Base-by-base conservation (phyloP, 2,797 vertebrate species). In the Microctenopoma steveboyesi region DNA sequence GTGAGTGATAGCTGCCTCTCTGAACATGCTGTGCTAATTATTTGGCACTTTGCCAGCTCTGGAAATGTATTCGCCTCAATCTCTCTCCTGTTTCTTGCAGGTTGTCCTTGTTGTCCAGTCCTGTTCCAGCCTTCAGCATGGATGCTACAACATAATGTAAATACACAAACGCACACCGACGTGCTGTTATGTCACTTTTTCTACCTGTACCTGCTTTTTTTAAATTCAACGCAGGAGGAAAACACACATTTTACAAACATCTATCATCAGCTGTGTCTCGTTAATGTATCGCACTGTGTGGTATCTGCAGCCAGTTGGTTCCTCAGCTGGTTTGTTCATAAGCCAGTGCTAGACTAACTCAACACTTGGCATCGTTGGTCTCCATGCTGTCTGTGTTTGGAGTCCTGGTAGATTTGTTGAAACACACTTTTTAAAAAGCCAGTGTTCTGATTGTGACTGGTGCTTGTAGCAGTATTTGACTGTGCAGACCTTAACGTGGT, bases 221-320 rank as follows among this genome's bases (percentile, higher is more conserved):
- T 15, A 0, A 42, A 42, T 42, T 13, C 14, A 5, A 42, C 33
- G 9, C 9, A 35, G 33, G 33, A 35, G 7, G 33, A 35, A 35
- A 6, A 35, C 33, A 8, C 33, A 35, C 33, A 6, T 33, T 33
- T 6, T 7, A 13, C 4, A 42, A 14, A 14, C 10, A 37, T 11
- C 37, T 37, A 8, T 8, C 13, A 47, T 15, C 28, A 37, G 7
- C 15, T 55, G 1, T 37, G 11, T 4, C 22, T 22, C 22, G 22
- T 66, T 3, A 5, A 4, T 10, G 37, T 10, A 39, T 3, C 1
- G 90, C 90, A 90, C 92, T 95, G 94, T 72, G 7, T 78, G 94
- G 95, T 96, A 95, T 96, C 95, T 97, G 94, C 95, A 94, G 76
- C 84, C 95, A 94, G 92, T 82, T 92, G 92, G 5, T 82, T 7